Conservation (phyloP, 2,797 vertebrate species). For the Sitta carolinensis region DNA sequence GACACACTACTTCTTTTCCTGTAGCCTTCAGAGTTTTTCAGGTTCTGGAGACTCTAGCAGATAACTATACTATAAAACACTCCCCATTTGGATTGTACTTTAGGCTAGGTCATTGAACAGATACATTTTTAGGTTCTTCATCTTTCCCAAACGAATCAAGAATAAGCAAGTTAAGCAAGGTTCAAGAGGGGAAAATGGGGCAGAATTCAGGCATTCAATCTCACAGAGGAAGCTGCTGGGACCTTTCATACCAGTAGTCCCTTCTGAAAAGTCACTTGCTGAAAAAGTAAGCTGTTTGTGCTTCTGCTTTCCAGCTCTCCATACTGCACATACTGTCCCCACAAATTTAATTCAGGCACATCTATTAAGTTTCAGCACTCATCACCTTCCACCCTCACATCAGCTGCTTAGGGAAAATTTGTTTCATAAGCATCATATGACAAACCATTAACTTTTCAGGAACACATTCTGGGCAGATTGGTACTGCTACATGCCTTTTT, state of each 20-base stretch:
- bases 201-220: not conserved
- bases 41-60: not conserved
- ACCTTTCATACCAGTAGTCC: not conserved
- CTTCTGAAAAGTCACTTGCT: not conserved
- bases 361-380: not conserved
- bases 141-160: not conserved
- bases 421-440: not conserved
- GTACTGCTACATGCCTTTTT: not conserved
- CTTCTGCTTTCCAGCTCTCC: not conserved
- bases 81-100: not conserved
- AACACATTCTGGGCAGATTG: not conserved
- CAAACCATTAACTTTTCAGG: not conserved
- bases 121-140: not conserved
- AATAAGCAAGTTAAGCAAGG: not conserved
- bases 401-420: not conserved
- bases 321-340: not conserved
- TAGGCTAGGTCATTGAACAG: not conserved
- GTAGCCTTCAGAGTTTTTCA: not conserved
- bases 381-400: not conserved
- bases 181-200: not conserved
- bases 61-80: not conserved
- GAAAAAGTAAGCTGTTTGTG: not conserved
- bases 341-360: not conserved
- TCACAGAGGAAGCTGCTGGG: not conserved
- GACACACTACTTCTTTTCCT: not conserved